Evolutionary conservation across 2,113 vertebrate genomes (phyloP).

Genomic region (Probosciger aterrimus): DNA sequence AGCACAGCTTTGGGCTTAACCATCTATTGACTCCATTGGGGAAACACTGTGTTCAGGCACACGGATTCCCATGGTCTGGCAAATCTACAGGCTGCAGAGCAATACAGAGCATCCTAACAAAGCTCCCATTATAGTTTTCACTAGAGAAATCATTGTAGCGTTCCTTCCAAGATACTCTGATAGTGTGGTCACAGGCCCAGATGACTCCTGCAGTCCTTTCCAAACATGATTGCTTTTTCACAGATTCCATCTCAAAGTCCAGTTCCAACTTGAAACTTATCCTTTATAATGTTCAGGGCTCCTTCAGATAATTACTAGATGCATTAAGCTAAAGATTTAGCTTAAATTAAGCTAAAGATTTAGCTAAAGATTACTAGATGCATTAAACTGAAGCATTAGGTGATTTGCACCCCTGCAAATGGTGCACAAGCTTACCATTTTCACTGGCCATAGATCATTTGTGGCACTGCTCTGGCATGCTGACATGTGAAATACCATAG

Average conservation of each 20-base stretch:
- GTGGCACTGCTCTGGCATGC: neutral
- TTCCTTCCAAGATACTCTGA: neutral
- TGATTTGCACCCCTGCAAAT: neutral
- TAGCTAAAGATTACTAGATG: neutral
- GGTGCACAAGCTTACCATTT: neutral
- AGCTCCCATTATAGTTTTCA: neutral
- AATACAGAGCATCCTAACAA: neutral
- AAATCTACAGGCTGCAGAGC: neutral
- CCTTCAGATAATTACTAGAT: neutral
- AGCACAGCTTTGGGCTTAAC: neutral
- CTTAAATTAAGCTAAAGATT: too few relatives aligned
- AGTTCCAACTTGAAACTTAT: constrained; percentile 17
- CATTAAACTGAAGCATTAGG: neutral
- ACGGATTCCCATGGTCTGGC: neutral
- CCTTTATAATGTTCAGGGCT: neutral
- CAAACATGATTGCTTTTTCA: neutral
- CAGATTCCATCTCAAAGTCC: constrained; percentile 10
- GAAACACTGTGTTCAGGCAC: neutral
- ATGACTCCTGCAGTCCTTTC: neutral
- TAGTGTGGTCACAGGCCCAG: neutral
- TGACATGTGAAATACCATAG: neutral
- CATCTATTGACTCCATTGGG: neutral
- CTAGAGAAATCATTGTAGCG: neutral
- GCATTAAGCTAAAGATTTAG: neutral
- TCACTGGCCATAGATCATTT: neutral